phyloP scores from a whole-genome alignment of 1,140 invertebrate genomes.

The Hylaeus anthracinus region DNA sequence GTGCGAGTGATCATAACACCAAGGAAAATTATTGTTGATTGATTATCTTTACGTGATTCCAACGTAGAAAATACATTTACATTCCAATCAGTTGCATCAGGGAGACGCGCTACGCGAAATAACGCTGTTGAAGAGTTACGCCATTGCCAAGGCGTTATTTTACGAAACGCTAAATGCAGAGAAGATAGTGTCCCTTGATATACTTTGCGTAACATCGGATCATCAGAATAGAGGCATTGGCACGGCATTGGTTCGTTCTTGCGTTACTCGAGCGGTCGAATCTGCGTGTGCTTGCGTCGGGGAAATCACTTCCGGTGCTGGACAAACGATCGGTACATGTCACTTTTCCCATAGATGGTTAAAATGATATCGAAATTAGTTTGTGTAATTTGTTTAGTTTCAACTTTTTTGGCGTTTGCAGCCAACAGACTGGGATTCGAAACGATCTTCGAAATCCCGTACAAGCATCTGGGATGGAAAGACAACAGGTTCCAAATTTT shows the following conservation, averaged over 20 bases:
- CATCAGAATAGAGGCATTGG: slow-evolving; percentile 47
- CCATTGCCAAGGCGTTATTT: background rate
- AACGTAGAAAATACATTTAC: no score
- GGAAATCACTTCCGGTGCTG: slow-evolving; percentile 40
- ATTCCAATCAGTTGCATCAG: background rate
- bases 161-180: slow-evolving; percentile 17
- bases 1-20: no score
- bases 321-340: slow-evolving; percentile 49
- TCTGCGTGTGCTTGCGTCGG: slow-evolving; percentile 31
- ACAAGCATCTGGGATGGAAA: background rate
- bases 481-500: background rate
- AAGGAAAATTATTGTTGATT: no score
- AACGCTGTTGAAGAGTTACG: slow-evolving; percentile 12
- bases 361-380: no score
- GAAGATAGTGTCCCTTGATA: slow-evolving; percentile 40
- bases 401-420: slow-evolving; percentile 5
- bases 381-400: background rate
- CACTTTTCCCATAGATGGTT: no score
- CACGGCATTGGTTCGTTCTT: slow-evolving; percentile 52
- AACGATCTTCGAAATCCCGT: slow-evolving; percentile 33
- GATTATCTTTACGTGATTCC: no score
- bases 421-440: slow-evolving; percentile 51
- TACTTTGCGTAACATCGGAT: slow-evolving; percentile 41
- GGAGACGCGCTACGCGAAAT: slow-evolving; percentile 27
- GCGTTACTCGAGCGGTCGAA: slow-evolving; percentile 27